Base-by-base conservation (phyloP, 2,888 invertebrate genomes). In the Pristionchus maxplancki region DNA sequence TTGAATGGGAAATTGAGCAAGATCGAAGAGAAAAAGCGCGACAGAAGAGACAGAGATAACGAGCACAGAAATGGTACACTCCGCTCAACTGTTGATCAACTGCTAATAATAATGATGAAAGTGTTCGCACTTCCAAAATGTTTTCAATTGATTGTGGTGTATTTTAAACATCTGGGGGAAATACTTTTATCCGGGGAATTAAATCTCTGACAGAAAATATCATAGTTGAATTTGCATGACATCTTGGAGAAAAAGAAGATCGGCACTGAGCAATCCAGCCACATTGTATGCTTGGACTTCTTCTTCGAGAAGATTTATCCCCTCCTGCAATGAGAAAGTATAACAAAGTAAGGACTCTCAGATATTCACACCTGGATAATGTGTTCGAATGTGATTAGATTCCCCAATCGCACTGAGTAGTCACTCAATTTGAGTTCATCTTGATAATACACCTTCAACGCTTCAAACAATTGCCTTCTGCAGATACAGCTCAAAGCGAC, bases 331-430 rank as follows among this genome's bases (percentile, higher is more conserved):
- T 64, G 24, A 74, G 13, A 64, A 5, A 31, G 8, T 28, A n/a
- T n/a, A n/a, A n/a, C n/a, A 9, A n/a, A 64, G 11, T 64, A 4
- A 28, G 2, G 31, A n/a, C 15, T 58, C 4, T 58, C 20, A 17
- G 53, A 5, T 58, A 64, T 13, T 58, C 28, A 28, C 6, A 64
- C 64, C 31, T 78, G 78, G 24, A 78, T 78, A 4, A 40, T n/a
- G 28, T 78, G 78, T 40, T 44, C 78, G 37, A 78, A 44, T 40
- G 78, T 44, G 40, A 40, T 40, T 8, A 78, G 44, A 78, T 78
- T 37, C 1, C 78, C 78, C 24, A 78, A 24, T 44, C 78, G 78
- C 24, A 78, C 78, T 40, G 78, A 78, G 44, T 78, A 78, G 40
- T 78, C 40, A 44, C 1, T 31, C 78, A 78, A 24, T 40, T 40